Base-by-base conservation (phyloP, 2,888 invertebrate species). In the Cephus spinipes region DNA sequence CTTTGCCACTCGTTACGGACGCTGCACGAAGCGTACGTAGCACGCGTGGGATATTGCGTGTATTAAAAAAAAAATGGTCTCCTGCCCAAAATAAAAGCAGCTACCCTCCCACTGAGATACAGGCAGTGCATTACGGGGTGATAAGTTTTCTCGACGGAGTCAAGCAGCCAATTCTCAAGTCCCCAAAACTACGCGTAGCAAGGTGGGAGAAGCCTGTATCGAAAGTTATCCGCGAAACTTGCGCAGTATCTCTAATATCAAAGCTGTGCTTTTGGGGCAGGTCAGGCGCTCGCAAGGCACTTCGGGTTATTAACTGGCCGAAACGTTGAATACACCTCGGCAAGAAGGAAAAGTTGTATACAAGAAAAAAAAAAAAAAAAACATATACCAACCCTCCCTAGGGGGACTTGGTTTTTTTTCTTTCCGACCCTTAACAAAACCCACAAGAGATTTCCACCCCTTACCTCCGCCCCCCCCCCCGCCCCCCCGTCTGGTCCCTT, bases 1-100 rank as follows among this genome's bases (percentile, higher is more conserved):
- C 80, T 81, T 79, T 79, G 68, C 74, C 74, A 68, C 40, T 40
- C 4, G 1, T 6, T 6, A 15, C 3, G 55, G 23, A 55, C 1
- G 55, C 23, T 23, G 23, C 55, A 9, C 9, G 6, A 55, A 55
- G 23, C 55, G 2, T 23, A 23, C 2, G 55, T 55, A 23, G 23
- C 23, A 1, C 55, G 2, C 1, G 9, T 55, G 1, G 2, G 1
- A 11, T 12, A 4, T 11, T 35, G 35, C 4, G 35, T 3, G 1
- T 12, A 35, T 3, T 11, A 11, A 35, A 35, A 4, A 35, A 35
- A 35, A 35, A 35, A 35, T 3, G 1, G 2, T 2, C 40, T 55
- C 1, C 15, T 35, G 12, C 2, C 12, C 6, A 6, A 0, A 23
- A 15, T 15, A 40, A 40, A 55, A 55, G 2, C 23, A 55, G 9